Base-by-base conservation (phyloP, 2,113 vertebrate genomes). In the Malaclemys terrapin region DNA sequence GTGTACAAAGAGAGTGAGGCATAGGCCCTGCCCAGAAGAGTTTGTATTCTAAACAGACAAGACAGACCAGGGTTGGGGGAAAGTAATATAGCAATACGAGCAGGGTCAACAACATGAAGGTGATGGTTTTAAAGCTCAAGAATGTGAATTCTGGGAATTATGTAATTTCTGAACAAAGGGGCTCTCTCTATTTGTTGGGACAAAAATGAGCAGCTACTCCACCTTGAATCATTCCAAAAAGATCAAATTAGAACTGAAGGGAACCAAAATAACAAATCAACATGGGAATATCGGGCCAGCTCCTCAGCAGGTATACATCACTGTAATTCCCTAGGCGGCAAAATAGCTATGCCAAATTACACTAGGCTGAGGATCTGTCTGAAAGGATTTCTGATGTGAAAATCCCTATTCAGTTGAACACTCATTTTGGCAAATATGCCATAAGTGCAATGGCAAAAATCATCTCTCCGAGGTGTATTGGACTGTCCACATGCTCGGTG, bases 331-430 rank as follows among this genome's bases (percentile, higher is more conserved):
- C 38, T 25, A 13, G 75, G 27, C 1, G 8, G 20, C n/a, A 75
- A 42, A 42, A 42, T n/a, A 75, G 78, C 96, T 59, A 91, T 96
- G 94, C 95, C 96, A 97, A 9, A 95, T 94, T 87, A 92, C 92
- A 97, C 94, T 95, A 94, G 96, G 87, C 93, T 95, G 82, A 90
- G 90, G 94, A 97, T 92, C 92, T 87, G 89, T 95, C 97, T 94
- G 91, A 95, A 95, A 94, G 94, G 94, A 27, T 62, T 7, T 86
- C 82, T 47, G 86, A 47, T 78, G 88, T 76, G 91, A 95, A 94
- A 95, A 96, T 80, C 78, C 52, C 90, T 96, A 20, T 88, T 78
- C 49, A 65, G 19, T 11, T 38, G 9, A 72, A 85, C 91, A 95
- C 90, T 80, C 90, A 92, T 96, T 90, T 80, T 84, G 85, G 89